phyloP scores from a whole-genome alignment of 2,888 invertebrate species.

The Dasysyrphus albostriatus region DNA sequence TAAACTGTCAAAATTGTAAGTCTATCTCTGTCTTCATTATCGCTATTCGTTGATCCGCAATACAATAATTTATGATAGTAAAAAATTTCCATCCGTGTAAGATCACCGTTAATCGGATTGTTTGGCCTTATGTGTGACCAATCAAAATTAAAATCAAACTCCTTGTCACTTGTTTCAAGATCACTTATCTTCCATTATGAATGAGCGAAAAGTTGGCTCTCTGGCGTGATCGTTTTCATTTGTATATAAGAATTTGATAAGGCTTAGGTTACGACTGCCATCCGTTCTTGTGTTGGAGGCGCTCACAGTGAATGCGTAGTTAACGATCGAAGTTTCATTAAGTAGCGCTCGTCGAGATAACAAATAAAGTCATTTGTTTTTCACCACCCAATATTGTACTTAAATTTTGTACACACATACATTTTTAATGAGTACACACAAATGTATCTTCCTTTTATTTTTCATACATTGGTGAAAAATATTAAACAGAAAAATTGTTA shows the following conservation, averaged over 20 bases:
- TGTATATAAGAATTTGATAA: conserved; percentile 58
- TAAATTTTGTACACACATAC: conserved; percentile 32
- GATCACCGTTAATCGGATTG: background rate
- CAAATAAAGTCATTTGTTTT: conserved; percentile 63
- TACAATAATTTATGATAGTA: background rate
- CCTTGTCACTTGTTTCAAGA: background rate
- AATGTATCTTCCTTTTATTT: conserved; percentile 46
- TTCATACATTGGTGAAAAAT: conserved; percentile 36
- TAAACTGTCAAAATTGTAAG: too few species aligned
- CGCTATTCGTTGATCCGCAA: conserved; percentile 6
- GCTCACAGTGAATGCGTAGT: conserved; percentile 6
- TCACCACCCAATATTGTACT: conserved; percentile 53
- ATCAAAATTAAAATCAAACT: background rate
- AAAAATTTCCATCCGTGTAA: background rate
- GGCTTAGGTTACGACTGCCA: conserved; percentile 17
- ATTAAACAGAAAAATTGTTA: conserved; percentile 32
- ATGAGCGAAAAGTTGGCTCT: background rate
- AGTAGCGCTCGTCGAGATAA: conserved; percentile 59
- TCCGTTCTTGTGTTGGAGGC: conserved; percentile 21
- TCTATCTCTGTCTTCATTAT: background rate
- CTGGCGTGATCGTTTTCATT: background rate
- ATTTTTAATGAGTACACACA: conserved; percentile 52
- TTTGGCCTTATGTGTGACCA: background rate
- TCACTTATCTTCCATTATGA: background rate
- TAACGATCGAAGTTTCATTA: conserved; percentile 52